Evolutionary conservation across 2,113 vertebrate genomes (phyloP), one percentile per base, ranked within the genome.

Genomic region (Rhinoderma darwinii): DNA sequence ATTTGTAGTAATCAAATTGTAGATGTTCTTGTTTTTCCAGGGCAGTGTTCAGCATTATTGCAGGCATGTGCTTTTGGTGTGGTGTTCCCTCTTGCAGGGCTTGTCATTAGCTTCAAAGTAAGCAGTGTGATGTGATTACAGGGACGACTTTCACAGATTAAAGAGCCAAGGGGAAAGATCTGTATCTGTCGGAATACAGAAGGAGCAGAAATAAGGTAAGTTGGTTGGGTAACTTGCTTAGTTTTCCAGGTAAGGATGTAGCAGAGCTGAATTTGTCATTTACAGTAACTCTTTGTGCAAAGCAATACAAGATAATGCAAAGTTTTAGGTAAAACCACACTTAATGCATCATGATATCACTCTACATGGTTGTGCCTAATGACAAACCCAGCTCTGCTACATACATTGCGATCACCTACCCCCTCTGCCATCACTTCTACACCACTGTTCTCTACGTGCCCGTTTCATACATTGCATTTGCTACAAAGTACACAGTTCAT

Each of bases 1-100:
- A 92, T 88, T 91, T 90, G 80, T 41, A 56, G 84, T 84, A 90
- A 88, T 84, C 82, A 82, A 44, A 37, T 32, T 89, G 91, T 88
- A 75, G 88, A 54, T 81, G 15, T 89, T 73, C 86, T 89, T 91
- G 90, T 54, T 90, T 90, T 89, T 61, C 56, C 82, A 93, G 93
- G 92, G 91, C 50, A 88, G 92, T 90, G 91, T 89, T 90, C 44
- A 17, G 30, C 59, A 89, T 90, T 84, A 88, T 88, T 89, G 20
- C 84, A 77, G 90, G 82, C 8, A 3, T 79, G 59, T 89, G 87
- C 27, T 79, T 92, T 89, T 89, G 89, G 90, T 84, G 89, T 72
- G 89, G 72, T n/a, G 0, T 4, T 89, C 79, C 75, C 89, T 51
- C 17, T 86, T 1, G 86, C 88, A 43, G 61, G 14, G 51, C 59